Evolutionary conservation across 2,888 invertebrate species (phyloP), one percentile per base, ranked within the genome.

Genomic region (Rhaphigaster nebulosa): DNA sequence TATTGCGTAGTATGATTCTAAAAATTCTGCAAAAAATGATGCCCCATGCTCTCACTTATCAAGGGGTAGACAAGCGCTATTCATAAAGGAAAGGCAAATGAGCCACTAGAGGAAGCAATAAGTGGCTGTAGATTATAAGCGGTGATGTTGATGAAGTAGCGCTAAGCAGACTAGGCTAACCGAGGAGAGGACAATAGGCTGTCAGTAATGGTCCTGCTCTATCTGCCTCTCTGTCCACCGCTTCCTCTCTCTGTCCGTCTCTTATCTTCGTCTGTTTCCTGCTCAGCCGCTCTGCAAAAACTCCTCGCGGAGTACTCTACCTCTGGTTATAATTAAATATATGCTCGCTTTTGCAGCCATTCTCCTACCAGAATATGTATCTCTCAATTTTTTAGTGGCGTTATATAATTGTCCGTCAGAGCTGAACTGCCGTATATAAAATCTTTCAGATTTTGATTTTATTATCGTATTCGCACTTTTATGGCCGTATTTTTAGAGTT

Each of bases 201-300:
- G 60, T 60, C 56, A 56, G 56, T 29, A 70, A 34, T 34, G 70
- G 91, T n/a, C 92, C 91, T 90, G 89, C 90, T 90, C 91, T 88
- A 89, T 91, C 91, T 90, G n/a, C 52, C 87, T 54, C 45, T 52
- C 70, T 89, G 60, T 89, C 87, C 89, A 60, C 56, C 84, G 15
- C 84, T 88, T 45, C 88, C 89, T 87, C 90, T 87, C 91, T 70
- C 65, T 91, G 84, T 54, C 91, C 91, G 91, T 91, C 91, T 91
- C 92, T 91, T 92, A 91, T 92, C 92, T 93, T 93, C 93, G 18
- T 93, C 92, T 92, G 92, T 92, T 90, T 93, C 91, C 92, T 91
- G 90, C 90, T 89, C 89, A 91, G 26, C 84, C 65, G 70, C 70
- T 8, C 23, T 38, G 70, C 70, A 76, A 76, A 76, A 76, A 76